Evolutionary conservation across 1,140 invertebrate species (phyloP).

Genomic region (Pseudomyrmex sp.): DNA sequence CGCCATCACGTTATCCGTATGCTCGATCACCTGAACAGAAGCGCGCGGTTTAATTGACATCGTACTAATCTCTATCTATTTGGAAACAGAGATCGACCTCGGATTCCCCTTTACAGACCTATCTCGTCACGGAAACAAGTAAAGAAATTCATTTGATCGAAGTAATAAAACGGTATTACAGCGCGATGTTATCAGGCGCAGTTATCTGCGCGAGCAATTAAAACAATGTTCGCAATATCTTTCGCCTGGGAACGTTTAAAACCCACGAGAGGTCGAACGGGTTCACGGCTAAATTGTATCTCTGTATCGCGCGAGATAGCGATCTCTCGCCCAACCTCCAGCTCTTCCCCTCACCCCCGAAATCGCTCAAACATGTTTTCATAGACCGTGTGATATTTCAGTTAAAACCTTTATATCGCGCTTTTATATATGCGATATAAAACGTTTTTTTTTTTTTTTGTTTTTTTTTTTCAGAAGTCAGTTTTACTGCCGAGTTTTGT

Average conservation of each 20-base stretch:
- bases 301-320: slow-evolving; percentile 2
- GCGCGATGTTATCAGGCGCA: slow-evolving; percentile 11
- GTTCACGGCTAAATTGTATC: slow-evolving; percentile 38
- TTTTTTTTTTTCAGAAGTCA: background rate
- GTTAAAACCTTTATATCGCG: slow-evolving; percentile 11
- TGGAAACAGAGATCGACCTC: no score
- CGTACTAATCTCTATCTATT: background rate
- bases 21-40: slow-evolving; percentile 84
- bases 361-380: slow-evolving; percentile 23
- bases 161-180: slow-evolving; percentile 22
- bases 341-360: background rate
- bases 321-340: slow-evolving; percentile 12
- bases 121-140: background rate
- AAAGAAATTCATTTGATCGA: slow-evolving; percentile 32
- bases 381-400: slow-evolving; percentile 26
- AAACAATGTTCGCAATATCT: slow-evolving; percentile 51
- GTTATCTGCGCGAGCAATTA: slow-evolving; percentile 37
- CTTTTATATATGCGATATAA: background rate
- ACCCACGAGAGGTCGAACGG: slow-evolving; percentile 31
- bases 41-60: background rate
- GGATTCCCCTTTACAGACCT: no score
- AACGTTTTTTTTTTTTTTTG: background rate
- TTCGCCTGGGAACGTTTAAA: slow-evolving; percentile 33
- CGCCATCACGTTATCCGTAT: slow-evolving; percentile 86
- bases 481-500: background rate